A percentile compares a stretch with the other conserved stretches of the same genome.
Conservation (phyloP, 2,113 vertebrate species). For the Phaethornis superciliosus region DNA sequence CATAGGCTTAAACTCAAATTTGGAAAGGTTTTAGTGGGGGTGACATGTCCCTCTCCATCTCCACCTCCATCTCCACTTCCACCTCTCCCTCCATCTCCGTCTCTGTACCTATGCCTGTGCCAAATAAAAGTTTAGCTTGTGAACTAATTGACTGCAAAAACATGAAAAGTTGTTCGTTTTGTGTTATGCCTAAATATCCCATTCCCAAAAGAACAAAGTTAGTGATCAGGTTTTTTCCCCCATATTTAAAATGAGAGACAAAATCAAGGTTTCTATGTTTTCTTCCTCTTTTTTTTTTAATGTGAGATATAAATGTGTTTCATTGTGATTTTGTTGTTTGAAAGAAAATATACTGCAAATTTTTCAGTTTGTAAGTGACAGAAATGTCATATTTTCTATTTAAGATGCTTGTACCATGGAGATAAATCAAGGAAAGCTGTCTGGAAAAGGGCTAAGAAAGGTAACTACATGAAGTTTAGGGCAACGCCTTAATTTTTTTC, state of each 20-base stretch:
- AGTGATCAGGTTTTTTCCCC: background rate
- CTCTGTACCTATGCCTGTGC: background rate
- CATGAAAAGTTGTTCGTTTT: background rate
- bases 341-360: background rate
- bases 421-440: background rate
- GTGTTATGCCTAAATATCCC: background rate
- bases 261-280: background rate
- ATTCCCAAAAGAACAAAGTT: background rate
- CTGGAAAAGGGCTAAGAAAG: background rate
- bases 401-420: background rate
- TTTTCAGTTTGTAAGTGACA: background rate
- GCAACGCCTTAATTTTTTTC: background rate
- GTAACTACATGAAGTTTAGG: background rate
- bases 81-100: background rate
- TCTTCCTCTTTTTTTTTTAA: background rate
- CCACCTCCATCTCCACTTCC: too few relatives aligned
- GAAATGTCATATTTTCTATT: background rate
- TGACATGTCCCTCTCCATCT: background rate
- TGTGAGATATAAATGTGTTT: background rate
- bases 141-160: rapidly evolving
- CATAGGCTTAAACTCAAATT: background rate
- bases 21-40: background rate
- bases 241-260: background rate
- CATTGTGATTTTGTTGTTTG: background rate
- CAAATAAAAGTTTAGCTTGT: background rate